Percentiles rank a stretch among this genome's conserved stretches.
These are phyloP conservation scores for Plebejus anna DNA, from an alignment of 2,888 invertebrate genomes.

Conservation along the genomic window DNA sequence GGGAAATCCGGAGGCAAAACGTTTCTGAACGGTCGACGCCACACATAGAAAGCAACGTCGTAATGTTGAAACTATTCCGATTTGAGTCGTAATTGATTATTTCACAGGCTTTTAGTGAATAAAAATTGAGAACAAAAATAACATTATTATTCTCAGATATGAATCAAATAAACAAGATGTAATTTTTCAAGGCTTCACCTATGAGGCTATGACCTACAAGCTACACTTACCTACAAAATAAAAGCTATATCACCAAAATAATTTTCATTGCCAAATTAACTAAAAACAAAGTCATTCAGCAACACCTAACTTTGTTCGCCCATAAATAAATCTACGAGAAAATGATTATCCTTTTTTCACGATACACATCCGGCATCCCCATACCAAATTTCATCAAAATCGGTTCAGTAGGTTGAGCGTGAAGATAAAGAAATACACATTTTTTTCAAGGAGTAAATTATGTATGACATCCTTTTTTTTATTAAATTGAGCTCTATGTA, in stretches of 20 bases:
- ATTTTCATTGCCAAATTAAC: not conserved
- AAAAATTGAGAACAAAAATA: not conserved
- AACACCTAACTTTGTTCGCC: no score
- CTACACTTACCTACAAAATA: not conserved
- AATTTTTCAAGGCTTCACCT: not conserved
- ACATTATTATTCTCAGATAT: not conserved
- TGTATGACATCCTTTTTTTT: no score
- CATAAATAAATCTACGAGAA: no score
- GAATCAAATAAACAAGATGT: not conserved
- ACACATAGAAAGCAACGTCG: slow-evolving; percentile 11
- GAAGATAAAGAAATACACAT: no score
- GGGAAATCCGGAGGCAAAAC: no score
- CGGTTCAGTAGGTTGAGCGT: no score
- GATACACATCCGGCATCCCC: no score
- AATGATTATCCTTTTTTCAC: no score
- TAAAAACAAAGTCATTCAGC: no score
- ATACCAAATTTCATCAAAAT: no score
- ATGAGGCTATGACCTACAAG: not conserved
- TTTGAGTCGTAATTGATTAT: not conserved
- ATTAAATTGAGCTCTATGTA: no score
- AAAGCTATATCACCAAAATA: not conserved
- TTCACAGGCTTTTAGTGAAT: slow-evolving; percentile 4
- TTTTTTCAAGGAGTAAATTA: no score
- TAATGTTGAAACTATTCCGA: slow-evolving; percentile 6
- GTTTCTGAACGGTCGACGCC: not conserved